Evolutionary conservation across 2,113 vertebrate species (phyloP).

Genomic region (Picathartes gymnocephalus): DNA sequence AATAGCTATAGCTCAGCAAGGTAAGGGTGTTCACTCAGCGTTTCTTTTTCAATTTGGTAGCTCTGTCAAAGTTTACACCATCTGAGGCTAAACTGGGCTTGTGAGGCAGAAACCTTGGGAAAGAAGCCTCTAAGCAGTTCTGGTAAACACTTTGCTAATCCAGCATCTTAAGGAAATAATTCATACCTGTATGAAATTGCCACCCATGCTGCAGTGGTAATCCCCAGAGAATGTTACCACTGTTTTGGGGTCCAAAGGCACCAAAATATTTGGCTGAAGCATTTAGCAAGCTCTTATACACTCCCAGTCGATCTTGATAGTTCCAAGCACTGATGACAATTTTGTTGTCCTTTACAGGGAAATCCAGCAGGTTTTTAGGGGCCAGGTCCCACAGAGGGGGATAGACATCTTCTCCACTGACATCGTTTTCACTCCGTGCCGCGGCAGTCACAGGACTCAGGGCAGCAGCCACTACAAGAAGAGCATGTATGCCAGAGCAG

Average conservation of each 20-base stretch:
- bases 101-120: neutral
- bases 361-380: conserved; percentile 48
- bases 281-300: conserved; percentile 76
- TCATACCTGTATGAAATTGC: conserved; percentile 82
- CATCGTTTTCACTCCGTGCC: rapidly evolving
- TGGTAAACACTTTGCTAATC: neutral
- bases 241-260: conserved; percentile 65
- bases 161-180: neutral
- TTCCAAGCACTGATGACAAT: conserved; percentile 77
- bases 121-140: neutral
- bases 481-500: neutral
- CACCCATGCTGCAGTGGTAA: conserved; percentile 84
- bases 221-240: conserved; percentile 80
- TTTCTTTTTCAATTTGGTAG: neutral
- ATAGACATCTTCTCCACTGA: neutral
- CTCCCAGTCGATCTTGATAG: conserved; percentile 75
- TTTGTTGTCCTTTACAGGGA: conserved; percentile 39
- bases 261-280: conserved; percentile 74
- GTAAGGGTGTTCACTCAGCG: neutral
- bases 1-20: neutral
- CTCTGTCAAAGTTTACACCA: neutral
- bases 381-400: conserved; percentile 77
- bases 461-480: neutral
- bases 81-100: neutral
- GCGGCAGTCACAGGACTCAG: rapidly evolving